These are phyloP conservation scores for Cyprinodon tularosa DNA, from an alignment of 2,113 vertebrate genomes.

Conservation along the genomic window DNA sequence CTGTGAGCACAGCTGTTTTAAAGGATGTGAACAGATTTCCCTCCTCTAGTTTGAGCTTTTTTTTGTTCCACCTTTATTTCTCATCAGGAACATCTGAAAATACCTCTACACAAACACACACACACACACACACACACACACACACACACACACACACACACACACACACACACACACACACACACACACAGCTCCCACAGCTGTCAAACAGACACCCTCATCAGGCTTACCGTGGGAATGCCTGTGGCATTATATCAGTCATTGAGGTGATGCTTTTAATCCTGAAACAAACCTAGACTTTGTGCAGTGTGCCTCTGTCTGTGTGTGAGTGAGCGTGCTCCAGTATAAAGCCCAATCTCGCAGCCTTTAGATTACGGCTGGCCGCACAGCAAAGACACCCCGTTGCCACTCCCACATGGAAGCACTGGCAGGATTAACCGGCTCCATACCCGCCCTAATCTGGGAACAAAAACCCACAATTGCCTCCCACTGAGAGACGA, in stretches of 20 bases:
- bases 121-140: neutral
- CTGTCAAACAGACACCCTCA: constrained; percentile 15
- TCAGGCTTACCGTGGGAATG: constrained; percentile 76
- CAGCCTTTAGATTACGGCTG: constrained; percentile 76
- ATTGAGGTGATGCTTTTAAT: constrained; percentile 75
- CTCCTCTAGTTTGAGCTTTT: constrained; percentile 14
- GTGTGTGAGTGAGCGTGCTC: constrained; percentile 56
- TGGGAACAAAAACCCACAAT: constrained; percentile 78
- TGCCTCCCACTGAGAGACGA: constrained; percentile 63
- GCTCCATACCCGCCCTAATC: constrained; percentile 78
- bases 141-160: neutral
- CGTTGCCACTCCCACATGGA: constrained; percentile 74
- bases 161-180: neutral
- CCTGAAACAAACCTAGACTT: constrained; percentile 74
- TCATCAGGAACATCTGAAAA: constrained; percentile 25
- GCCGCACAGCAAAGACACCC: constrained; percentile 77
- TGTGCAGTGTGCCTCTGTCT: constrained; percentile 56
- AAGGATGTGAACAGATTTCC: neutral
- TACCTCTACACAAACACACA: neutral
- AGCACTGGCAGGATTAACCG: constrained; percentile 78
- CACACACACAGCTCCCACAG: neutral
- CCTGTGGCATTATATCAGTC: constrained; percentile 73
- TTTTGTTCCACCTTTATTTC: constrained; percentile 15
- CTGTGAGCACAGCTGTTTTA: neutral
- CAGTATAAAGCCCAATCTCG: constrained; percentile 61